Percentiles rank a stretch among this genome's conserved stretches.
These are phyloP conservation scores for Suricata suricatta DNA, from an alignment of 2,113 vertebrate genomes.

Conservation along the genomic window DNA sequence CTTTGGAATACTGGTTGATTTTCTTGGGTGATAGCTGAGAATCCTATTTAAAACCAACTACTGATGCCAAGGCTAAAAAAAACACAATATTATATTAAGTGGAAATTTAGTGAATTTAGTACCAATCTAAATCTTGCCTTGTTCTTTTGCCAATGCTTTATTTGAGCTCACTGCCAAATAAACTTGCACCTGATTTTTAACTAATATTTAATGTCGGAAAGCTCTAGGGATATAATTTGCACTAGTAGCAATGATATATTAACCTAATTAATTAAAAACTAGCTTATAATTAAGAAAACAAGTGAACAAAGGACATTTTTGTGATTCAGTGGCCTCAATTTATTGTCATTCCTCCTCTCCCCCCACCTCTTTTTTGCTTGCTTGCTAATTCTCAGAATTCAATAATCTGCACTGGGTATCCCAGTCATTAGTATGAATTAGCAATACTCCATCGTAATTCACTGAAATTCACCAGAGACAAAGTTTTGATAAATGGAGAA, in stretches of 20 bases:
- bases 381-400: constrained; percentile 62
- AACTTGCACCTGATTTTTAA: constrained; percentile 59
- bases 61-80: not conserved
- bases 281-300: constrained; percentile 72
- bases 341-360: not conserved
- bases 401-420: constrained; percentile 37
- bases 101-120: constrained; percentile 53
- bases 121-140: constrained; percentile 28
- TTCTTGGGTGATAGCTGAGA: constrained; percentile 29
- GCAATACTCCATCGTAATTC: constrained; percentile 50
- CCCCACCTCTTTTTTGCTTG: not conserved
- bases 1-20: not conserved
- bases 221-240: constrained; percentile 39
- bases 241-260: constrained; percentile 51
- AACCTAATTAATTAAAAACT: constrained; percentile 65
- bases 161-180: constrained; percentile 56
- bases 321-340: constrained; percentile 3
- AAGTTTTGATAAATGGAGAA: constrained; percentile 61
- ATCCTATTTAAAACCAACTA: not conserved
- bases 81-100: constrained; percentile 41
- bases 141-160: constrained; percentile 50
- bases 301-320: constrained; percentile 54
- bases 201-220: constrained; percentile 58
- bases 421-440: constrained; percentile 69
- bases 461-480: constrained; percentile 54